These are phyloP conservation scores for Caerostris extrusa DNA, from an alignment of 1,140 invertebrate species.

Conservation along the genomic window DNA sequence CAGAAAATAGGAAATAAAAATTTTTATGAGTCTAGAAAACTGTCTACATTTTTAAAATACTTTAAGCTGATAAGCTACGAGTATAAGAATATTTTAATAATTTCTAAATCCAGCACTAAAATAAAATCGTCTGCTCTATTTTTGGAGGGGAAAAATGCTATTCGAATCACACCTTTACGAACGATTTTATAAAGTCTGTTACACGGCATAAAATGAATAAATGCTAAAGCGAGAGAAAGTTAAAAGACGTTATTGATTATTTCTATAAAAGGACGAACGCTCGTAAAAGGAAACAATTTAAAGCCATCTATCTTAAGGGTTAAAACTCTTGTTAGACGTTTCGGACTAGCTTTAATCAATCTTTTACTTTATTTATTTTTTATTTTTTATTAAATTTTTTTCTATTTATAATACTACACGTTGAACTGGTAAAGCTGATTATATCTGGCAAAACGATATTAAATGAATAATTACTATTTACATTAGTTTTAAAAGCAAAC, in stretches of 20 bases:
- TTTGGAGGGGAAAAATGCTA: background rate
- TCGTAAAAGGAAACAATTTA: constrained; percentile 12
- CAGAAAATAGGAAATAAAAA: no score
- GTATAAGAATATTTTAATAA: background rate
- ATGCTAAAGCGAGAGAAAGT: background rate
- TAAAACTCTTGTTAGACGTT: background rate
- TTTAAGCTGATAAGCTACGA: no score
- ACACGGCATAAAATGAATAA: constrained; percentile 2
- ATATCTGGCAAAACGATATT: background rate
- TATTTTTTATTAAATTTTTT: background rate
- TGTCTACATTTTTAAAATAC: no score
- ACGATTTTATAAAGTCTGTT: background rate
- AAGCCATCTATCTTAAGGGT: background rate
- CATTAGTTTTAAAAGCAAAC: background rate
- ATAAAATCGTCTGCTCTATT: background rate
- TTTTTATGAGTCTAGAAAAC: no score
- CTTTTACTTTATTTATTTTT: background rate
- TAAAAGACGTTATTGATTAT: constrained; percentile 1
- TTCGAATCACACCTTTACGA: constrained; percentile 17
- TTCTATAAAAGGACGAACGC: background rate
- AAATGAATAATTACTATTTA: constrained; percentile 4
- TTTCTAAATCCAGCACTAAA: background rate
- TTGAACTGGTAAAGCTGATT: background rate
- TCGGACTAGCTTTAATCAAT: background rate
- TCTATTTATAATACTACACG: background rate